Evolutionary conservation across 2,113 vertebrate genomes (phyloP).

Genomic region (Calypte anna): DNA sequence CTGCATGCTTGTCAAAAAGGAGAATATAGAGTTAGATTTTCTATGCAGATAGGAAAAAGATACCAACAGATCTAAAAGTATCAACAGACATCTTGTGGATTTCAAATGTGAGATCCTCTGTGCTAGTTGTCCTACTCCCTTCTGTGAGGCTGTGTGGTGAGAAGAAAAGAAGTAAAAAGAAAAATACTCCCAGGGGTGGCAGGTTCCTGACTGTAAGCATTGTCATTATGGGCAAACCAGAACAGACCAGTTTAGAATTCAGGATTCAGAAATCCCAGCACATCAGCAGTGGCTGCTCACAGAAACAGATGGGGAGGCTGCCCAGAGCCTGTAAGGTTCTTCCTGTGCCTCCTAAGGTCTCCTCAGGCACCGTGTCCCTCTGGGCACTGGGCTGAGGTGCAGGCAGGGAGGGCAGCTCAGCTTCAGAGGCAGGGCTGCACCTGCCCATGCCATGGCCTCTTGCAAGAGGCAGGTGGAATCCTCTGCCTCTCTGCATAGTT

Average conservation of each 20-base stretch:
- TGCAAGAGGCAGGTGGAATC: background rate
- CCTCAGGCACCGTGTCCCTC: accelerated
- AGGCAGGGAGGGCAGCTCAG: background rate
- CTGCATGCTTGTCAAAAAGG: constrained; percentile 14
- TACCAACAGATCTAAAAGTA: too few relatives aligned
- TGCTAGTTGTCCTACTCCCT: background rate
- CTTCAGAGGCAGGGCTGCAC: background rate
- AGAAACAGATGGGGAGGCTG: background rate
- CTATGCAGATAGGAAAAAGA: background rate
- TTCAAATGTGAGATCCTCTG: background rate
- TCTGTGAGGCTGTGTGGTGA: background rate
- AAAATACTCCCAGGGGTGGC: background rate
- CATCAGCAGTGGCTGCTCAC: background rate
- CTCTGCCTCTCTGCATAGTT: background rate
- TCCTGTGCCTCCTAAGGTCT: accelerated
- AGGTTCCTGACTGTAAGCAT: background rate
- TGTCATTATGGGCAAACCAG: background rate
- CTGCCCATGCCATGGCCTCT: background rate
- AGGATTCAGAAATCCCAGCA: background rate
- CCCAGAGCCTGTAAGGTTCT: background rate
- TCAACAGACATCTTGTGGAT: background rate
- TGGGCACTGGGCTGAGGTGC: background rate
- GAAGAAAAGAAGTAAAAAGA: background rate
- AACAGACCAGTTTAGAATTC: background rate
- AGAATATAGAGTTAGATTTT: background rate